Evolutionary conservation across 1,140 invertebrate species (phyloP), one percentile per base, ranked within the genome.

Genomic region (Papilio aristodemus): DNA sequence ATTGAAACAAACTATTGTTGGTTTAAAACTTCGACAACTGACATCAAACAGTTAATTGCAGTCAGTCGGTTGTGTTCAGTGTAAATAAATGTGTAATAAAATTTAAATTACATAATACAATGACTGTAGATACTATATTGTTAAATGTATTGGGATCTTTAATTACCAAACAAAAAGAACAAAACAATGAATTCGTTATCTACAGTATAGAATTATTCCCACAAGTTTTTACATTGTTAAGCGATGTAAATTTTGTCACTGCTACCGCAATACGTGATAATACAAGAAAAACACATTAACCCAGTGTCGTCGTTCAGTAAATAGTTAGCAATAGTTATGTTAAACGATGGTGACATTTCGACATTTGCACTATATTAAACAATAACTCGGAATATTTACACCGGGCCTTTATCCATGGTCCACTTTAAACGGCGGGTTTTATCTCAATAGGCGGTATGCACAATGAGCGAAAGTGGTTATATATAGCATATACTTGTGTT

Each of bases 381-480:
- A 64, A 64, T 64, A 43, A 64, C 62, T 43, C 17, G 62, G 39
- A 38, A 64, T 43, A 64, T 64, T 64, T 64, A 64, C 62, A 64
- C 37, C 22, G 38, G 1, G 37, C 9, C 39, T 63, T 43, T 64
- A 46, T 32, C 62, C 62, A 64, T 64, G 62, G 62, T 41, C 62
- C 25, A 64, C 62, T 43, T 64, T 41, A 41, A 64, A 43, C 38
- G 62, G 62, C 62, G 62, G 39, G 38, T 22, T 43, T 43, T 41
- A 64, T 41, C 60, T 64, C 37, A 64, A 17, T 25, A 38, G 36
- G 13, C 36, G 4, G 38, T 41, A 64, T 25, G 19, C 60, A 71
- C 67, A 76, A 78, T 77, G 64, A 81, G 76, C 79, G 77, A 84
- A 86, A 86, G 80, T 83, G 59, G 68, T 67, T 71, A 59, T 71